Evolutionary conservation across 2,797 vertebrate species (phyloP).

Genomic region (Sebastes matsubarae): DNA sequence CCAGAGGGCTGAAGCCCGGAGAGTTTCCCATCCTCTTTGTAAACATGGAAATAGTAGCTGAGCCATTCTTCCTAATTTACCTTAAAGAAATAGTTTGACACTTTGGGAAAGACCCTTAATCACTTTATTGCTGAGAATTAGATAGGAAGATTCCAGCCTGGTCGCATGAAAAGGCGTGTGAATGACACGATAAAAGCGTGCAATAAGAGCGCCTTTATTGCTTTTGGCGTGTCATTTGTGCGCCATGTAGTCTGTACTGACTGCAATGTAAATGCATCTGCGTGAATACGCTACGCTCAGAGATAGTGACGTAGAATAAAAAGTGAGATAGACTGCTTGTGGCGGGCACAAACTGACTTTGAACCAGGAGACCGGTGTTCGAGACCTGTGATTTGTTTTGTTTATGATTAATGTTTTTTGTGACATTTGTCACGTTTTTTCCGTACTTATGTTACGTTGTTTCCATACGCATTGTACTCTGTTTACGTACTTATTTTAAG

Average conservation of each 20-base stretch:
- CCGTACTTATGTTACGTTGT: too few relatives aligned
- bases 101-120: not conserved
- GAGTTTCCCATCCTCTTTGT: conserved; percentile 16
- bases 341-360: too few relatives aligned
- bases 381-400: too few relatives aligned
- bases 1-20: conserved; percentile 34
- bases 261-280: not conserved
- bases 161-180: not conserved
- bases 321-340: too few relatives aligned
- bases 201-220: not conserved
- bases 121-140: too few relatives aligned
- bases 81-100: not conserved
- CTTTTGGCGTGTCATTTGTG: not conserved
- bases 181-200: too few relatives aligned
- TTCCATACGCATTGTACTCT: too few relatives aligned
- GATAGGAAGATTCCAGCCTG: too few relatives aligned
- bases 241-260: not conserved
- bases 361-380: too few relatives aligned
- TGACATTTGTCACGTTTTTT: too few relatives aligned
- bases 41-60: not conserved
- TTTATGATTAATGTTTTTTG: too few relatives aligned
- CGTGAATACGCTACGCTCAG: not conserved
- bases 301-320: not conserved
- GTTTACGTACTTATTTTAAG: too few relatives aligned
- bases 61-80: not conserved